These are phyloP conservation scores for Stichopus chloronotus DNA, from an alignment of 35 echinoderm and acorn worm species.

Conservation along the genomic window DNA sequence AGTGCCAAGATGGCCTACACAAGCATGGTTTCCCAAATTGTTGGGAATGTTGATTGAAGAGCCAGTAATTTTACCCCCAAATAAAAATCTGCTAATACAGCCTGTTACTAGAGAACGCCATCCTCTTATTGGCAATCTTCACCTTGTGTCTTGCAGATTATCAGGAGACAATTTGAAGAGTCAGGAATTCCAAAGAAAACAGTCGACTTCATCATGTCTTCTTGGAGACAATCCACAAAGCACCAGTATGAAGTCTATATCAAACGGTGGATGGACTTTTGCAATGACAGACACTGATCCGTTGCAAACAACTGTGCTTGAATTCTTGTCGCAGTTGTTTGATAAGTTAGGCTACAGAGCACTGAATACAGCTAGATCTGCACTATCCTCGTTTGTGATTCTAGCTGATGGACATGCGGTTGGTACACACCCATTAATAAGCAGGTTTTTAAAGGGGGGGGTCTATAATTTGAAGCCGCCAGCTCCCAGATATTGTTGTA, in stretches of 20 bases:
- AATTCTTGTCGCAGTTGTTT: constrained; percentile 1
- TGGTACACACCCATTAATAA: constrained; percentile 37
- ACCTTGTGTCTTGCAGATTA: constrained; percentile 56
- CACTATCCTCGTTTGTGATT: background rate
- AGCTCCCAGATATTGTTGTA: background rate
- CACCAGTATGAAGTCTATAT: constrained; percentile 39
- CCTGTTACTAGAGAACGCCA: background rate
- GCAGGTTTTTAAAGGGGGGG: constrained; percentile 40
- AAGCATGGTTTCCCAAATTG: constrained; percentile 48
- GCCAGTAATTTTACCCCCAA: constrained; percentile 13
- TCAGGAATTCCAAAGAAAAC: constrained; percentile 13
- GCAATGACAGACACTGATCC: constrained; percentile 45
- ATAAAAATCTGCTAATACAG: background rate
- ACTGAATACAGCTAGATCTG: constrained; percentile 7
- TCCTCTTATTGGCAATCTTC: background rate
- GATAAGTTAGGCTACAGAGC: constrained; percentile 10
- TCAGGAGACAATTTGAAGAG: constrained; percentile 40
- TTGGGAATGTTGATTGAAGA: constrained; percentile 4
- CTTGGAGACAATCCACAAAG: constrained; percentile 12
- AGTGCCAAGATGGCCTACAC: constrained; percentile 36
- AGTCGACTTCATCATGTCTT: constrained; percentile 29
- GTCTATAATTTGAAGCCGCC: constrained; percentile 41
- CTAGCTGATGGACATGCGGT: constrained; percentile 14
- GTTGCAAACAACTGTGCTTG: constrained; percentile 6
- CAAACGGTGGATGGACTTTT: constrained; percentile 55